phyloP scores from a whole-genome alignment of 1,140 invertebrate genomes.

The Drosophila simulans region DNA sequence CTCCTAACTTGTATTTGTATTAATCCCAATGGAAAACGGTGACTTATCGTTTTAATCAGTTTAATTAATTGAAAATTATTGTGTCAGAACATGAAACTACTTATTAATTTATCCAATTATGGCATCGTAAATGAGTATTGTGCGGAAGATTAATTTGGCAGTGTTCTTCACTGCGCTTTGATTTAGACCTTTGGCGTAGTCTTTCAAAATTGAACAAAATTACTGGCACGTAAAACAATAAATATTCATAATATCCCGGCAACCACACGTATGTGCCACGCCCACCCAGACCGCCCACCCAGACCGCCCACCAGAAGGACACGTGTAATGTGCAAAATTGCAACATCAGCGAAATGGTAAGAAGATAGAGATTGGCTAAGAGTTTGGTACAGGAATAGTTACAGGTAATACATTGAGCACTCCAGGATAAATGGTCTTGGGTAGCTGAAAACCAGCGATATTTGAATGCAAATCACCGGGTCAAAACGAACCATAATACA shows the following conservation, averaged over 20 bases:
- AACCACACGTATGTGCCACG: slow-evolving; percentile 25
- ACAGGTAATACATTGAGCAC: neutral
- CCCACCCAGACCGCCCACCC: neutral
- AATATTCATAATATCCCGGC: slow-evolving; percentile 62
- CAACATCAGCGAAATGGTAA: slow-evolving; percentile 66
- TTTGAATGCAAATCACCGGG: slow-evolving; percentile 77
- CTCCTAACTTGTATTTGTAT: slow-evolving; percentile 3
- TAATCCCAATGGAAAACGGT: slow-evolving; percentile 2
- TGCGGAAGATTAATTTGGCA: neutral
- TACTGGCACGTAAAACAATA: slow-evolving; percentile 72
- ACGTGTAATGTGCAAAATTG: slow-evolving; percentile 70
- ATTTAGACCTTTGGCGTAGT: slow-evolving; percentile 17
- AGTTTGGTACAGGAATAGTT: neutral
- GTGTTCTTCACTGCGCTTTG: neutral
- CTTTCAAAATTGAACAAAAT: slow-evolving; percentile 49
- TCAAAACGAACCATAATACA: slow-evolving; percentile 31
- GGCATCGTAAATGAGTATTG: neutral
- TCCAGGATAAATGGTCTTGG: slow-evolving; percentile 3
- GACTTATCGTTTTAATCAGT: slow-evolving; percentile 9
- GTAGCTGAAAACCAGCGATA: slow-evolving; percentile 59
- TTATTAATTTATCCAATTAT: slow-evolving; percentile 29
- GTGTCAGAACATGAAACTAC: slow-evolving; percentile 4
- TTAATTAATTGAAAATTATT: slow-evolving; percentile 45
- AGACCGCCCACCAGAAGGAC: neutral
- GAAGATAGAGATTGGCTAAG: neutral